Conservation (phyloP, 2,888 invertebrate species). For the Rotaria sp. region DNA sequence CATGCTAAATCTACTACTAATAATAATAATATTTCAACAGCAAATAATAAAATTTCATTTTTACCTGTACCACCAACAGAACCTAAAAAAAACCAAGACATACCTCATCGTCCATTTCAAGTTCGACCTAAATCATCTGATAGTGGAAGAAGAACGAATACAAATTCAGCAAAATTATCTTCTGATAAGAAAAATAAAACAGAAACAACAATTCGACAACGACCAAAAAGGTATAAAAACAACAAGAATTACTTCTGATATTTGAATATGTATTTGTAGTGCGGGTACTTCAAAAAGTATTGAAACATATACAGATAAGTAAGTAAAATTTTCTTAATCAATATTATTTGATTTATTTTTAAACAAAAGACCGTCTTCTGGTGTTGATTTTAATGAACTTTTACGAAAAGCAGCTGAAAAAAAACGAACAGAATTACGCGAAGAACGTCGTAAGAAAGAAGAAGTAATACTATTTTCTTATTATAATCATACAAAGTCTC, state of each 20-base stretch:
- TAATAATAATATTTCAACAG: neutral
- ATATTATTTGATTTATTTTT: neutral
- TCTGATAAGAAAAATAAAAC: neutral
- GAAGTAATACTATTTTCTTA: neutral
- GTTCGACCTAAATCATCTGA: neutral
- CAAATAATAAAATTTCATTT: neutral
- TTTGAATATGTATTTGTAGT: neutral
- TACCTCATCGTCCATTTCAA: neutral
- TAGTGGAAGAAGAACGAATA: neutral
- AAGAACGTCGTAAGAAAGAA: neutral
- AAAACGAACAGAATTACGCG: neutral
- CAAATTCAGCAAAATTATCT: neutral
- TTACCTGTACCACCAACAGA: neutral
- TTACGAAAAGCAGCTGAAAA: neutral
- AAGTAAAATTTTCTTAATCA: neutral
- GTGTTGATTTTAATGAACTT: slow-evolving; percentile 8
- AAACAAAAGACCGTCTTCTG: neutral
- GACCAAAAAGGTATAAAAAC: neutral
- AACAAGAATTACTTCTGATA: neutral
- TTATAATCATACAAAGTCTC: neutral
- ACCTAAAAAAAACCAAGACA: neutral
- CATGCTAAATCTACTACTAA: too few species aligned
- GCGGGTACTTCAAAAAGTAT: neutral
- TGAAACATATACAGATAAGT: neutral
- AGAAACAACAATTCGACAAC: neutral